These are phyloP conservation scores for Oryzias celebensis DNA, from an alignment of 2,113 vertebrate species.

Conservation along the genomic window DNA sequence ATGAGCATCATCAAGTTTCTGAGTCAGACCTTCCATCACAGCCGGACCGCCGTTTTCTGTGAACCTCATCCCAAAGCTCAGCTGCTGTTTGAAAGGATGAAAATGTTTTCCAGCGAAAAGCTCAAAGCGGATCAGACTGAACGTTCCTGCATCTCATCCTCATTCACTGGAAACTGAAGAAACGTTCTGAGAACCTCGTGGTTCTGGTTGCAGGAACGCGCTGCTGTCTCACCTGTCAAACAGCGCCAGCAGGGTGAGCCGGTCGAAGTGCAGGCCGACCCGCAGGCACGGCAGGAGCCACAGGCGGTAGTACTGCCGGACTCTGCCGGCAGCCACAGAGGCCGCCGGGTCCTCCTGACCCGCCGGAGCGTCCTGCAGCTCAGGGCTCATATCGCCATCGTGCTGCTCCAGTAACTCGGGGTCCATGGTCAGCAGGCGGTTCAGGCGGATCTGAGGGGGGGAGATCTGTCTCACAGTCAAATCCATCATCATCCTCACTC, in stretches of 20 bases:
- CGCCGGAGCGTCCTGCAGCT: conserved; percentile 88
- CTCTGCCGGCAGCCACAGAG: conserved; percentile 78
- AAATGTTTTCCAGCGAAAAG: too few relatives aligned
- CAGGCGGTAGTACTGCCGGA: conserved; percentile 94
- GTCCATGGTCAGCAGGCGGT: conserved; percentile 93
- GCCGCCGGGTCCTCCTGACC: conserved; percentile 78
- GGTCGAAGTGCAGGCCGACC: conserved; percentile 96
- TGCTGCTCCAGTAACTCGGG: conserved; percentile 94
- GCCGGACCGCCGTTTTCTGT: too few relatives aligned
- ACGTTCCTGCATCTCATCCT: too few relatives aligned
- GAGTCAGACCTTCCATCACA: too few relatives aligned
- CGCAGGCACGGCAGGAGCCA: conserved; percentile 95
- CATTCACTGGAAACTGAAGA: too few relatives aligned
- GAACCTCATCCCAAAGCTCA: too few relatives aligned
- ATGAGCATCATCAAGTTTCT: too few relatives aligned
- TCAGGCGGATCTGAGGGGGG: conserved; percentile 94
- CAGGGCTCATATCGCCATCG: conserved; percentile 92
- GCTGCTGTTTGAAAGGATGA: too few relatives aligned
- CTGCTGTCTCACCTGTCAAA: conserved; percentile 89
- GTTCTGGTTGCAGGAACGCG: not conserved
- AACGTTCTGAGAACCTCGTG: too few relatives aligned
- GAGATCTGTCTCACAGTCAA: conserved; percentile 24
- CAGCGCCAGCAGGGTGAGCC: conserved; percentile 94
- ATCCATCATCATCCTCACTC: not conserved
- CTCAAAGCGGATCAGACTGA: too few relatives aligned